Evolutionary conservation across 2,888 invertebrate species (phyloP).

Genomic region (Ischnus inquisitorius): DNA sequence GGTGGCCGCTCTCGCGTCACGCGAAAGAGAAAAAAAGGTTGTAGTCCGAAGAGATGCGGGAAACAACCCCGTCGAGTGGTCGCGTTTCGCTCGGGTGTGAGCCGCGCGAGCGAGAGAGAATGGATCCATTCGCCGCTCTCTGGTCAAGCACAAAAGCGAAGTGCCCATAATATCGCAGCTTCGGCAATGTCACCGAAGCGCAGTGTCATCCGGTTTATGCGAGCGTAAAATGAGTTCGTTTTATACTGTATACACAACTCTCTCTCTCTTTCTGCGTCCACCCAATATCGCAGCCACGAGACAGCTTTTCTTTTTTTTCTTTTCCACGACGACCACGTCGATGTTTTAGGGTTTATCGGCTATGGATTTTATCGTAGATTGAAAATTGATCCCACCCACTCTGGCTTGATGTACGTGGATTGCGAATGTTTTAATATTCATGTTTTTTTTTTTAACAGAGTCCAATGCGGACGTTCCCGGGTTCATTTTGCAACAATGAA

Average conservation of each 20-base stretch:
- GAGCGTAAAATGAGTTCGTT: slow-evolving; percentile 65
- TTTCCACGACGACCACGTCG: background rate
- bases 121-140: slow-evolving; percentile 26
- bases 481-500: background rate
- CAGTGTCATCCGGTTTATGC: slow-evolving; percentile 59
- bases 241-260: slow-evolving; percentile 13
- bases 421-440: background rate
- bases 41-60: slow-evolving; percentile 31
- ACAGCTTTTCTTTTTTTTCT: background rate
- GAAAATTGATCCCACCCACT: background rate
- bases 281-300: background rate
- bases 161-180: slow-evolving; percentile 35
- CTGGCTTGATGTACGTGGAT: background rate
- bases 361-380: slow-evolving; percentile 5
- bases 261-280: background rate
- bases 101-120: slow-evolving; percentile 5
- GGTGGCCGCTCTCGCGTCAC: slow-evolving; percentile 29
- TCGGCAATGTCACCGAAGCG: slow-evolving; percentile 6
- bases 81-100: slow-evolving; percentile 41
- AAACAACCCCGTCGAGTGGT: slow-evolving; percentile 20
- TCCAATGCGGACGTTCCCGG: background rate
- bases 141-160: slow-evolving; percentile 60
- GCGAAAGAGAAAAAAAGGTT: slow-evolving; percentile 46
- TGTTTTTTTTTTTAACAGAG: background rate
- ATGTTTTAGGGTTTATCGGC: slow-evolving; percentile 29